These are phyloP conservation scores for Actinostola sp. DNA, from an alignment of 92 coral and sea anemone genomes.

Conservation along the genomic window DNA sequence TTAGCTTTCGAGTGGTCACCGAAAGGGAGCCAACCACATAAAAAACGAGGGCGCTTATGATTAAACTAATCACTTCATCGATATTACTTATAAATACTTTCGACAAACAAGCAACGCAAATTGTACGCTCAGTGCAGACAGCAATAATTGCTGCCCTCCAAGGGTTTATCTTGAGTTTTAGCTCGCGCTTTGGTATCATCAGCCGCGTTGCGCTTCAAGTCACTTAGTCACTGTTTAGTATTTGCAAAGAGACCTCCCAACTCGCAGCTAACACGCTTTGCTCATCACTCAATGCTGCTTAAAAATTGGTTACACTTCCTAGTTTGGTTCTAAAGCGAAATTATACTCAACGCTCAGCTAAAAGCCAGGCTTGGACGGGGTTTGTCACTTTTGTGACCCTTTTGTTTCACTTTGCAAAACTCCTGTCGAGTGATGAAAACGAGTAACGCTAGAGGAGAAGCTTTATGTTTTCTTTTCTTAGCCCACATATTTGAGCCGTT, in stretches of 20 bases:
- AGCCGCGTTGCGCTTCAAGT: too few relatives aligned
- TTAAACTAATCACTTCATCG: constrained; percentile 82
- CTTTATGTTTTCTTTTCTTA: constrained; percentile 12
- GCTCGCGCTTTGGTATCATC: constrained; percentile 10
- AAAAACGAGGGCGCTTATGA: constrained; percentile 66
- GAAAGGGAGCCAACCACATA: constrained; percentile 76
- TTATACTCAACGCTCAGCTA: too few relatives aligned
- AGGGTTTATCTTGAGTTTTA: constrained; percentile 15
- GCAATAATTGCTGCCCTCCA: constrained; percentile 9
- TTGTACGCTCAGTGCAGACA: constrained; percentile 37
- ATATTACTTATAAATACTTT: constrained; percentile 71
- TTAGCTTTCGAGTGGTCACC: constrained; percentile 65
- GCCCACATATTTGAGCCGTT: constrained; percentile 33
- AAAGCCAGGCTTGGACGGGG: not conserved
- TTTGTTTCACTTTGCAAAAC: constrained; percentile 6
- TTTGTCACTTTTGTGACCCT: constrained; percentile 1
- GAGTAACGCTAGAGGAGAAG: constrained; percentile 16
- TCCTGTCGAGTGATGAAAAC: constrained; percentile 15
- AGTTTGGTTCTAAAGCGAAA: not conserved
- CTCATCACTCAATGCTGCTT: constrained; percentile 1
- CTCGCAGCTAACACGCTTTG: constrained; percentile 7
- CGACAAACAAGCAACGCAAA: constrained; percentile 76
- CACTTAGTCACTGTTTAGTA: too few relatives aligned
- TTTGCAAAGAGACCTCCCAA: constrained; percentile 64
- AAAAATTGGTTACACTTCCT: not conserved